Percentiles rank a stretch among this genome's conserved stretches.
phyloP scores from a whole-genome alignment of 30 jellyfish, hydroid and myxozoan genomes.

The Cassiopea andromeda region DNA sequence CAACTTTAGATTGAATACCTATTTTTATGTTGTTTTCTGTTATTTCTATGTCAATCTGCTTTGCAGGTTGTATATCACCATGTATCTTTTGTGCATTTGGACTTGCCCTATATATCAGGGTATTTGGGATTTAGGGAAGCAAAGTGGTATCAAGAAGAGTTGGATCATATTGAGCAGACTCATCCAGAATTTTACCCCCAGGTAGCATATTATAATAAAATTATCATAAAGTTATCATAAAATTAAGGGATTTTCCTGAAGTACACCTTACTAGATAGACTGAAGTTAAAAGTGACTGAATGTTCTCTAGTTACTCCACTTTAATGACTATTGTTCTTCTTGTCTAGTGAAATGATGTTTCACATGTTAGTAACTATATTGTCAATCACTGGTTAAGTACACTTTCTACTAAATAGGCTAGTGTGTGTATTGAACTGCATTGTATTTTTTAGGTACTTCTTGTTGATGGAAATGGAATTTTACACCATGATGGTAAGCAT shows the following conservation, averaged over 20 bases:
- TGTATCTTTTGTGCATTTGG: conserved; percentile 58
- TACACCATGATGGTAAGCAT: conserved; percentile 83
- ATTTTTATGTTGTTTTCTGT: neutral
- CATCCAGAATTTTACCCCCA: conserved; percentile 62
- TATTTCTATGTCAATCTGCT: neutral
- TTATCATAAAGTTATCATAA: too few relatives aligned
- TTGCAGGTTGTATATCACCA: conserved; percentile 58
- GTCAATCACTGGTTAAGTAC: too few relatives aligned
- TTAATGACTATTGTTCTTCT: too few relatives aligned
- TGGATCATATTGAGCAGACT: neutral
- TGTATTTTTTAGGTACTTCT: conserved; percentile 83
- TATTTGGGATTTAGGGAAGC: conserved; percentile 81
- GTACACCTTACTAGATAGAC: too few relatives aligned
- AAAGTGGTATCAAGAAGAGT: conserved; percentile 1
- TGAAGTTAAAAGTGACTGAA: neutral
- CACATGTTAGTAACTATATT: too few relatives aligned
- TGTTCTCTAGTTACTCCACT: neutral
- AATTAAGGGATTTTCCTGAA: too few relatives aligned
- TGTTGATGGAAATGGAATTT: conserved; percentile 95
- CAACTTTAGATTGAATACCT: neutral
- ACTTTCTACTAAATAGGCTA: too few relatives aligned
- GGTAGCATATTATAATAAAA: conserved; percentile 30
- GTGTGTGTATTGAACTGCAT: too few relatives aligned
- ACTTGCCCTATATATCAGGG: conserved; percentile 75
- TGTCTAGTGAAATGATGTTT: too few relatives aligned